These are phyloP conservation scores for Palaemon carinicauda DNA, from an alignment of 1,140 invertebrate genomes.

Conservation along the genomic window DNA sequence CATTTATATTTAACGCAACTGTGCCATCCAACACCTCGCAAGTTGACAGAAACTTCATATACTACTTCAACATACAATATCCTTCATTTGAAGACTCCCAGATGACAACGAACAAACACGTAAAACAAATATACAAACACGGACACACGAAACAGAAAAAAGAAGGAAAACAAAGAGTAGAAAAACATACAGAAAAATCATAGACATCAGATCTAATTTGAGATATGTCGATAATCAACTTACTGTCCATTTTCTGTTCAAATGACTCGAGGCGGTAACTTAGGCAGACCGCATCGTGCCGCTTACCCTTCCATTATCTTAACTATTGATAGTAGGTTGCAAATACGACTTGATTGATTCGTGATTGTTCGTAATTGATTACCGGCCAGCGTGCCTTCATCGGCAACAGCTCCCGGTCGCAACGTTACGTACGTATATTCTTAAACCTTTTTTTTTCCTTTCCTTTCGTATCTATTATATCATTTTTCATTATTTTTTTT, in stretches of 20 bases:
- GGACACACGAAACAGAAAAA: too few relatives aligned
- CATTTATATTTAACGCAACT: too few relatives aligned
- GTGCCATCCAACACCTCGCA: too few relatives aligned
- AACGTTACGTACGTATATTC: too few relatives aligned
- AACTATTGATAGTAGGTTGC: constrained; percentile 44
- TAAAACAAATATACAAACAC: neutral
- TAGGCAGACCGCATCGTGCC: constrained; percentile 24
- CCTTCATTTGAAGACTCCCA: too few relatives aligned
- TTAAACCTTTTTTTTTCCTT: too few relatives aligned
- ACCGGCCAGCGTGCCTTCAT: constrained; percentile 30
- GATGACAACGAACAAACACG: neutral
- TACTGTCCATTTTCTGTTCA: constrained; percentile 20
- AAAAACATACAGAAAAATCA: constrained; percentile 5
- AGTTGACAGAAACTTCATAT: too few relatives aligned
- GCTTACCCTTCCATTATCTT: constrained; percentile 20
- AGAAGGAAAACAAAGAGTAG: neutral
- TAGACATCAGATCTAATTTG: constrained; percentile 40
- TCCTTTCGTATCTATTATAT: too few relatives aligned
- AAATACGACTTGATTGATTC: constrained; percentile 47
- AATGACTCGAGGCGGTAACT: neutral
- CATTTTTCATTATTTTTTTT: neutral
- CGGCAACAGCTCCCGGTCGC: constrained; percentile 9
- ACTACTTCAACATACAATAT: too few relatives aligned
- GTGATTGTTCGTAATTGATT: constrained; percentile 53
- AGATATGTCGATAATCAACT: constrained; percentile 45